A percentile compares a stretch with the other conserved stretches of the same genome.
Evolutionary conservation across 2,888 invertebrate species (phyloP).

Genomic region (Rambutsinella grinnellia): DNA sequence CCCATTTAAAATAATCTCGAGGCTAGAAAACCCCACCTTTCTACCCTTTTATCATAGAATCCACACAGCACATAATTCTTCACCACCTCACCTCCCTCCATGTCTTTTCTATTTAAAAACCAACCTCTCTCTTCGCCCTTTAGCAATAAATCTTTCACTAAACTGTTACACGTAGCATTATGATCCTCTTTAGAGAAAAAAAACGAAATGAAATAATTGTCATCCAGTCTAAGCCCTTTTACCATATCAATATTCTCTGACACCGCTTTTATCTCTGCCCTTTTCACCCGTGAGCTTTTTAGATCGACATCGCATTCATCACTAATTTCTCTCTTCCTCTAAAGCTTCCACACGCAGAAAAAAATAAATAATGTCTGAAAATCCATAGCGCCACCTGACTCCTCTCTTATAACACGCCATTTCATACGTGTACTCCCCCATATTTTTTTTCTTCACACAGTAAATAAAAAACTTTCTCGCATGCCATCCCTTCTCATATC

Average conservation of each 20-base stretch:
- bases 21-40: no score
- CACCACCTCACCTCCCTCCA: no score
- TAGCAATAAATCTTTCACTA: constrained; percentile 55
- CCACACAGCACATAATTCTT: no score
- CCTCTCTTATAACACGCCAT: background rate
- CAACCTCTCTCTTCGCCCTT: no score
- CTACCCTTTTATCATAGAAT: no score
- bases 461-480: constrained; percentile 4
- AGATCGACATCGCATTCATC: background rate
- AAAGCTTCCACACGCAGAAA: background rate
- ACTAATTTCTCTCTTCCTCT: background rate
- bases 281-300: background rate
- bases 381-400: constrained; percentile 42
- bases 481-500: background rate
- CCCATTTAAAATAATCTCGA: no score
- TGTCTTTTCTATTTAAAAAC: no score
- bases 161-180: constrained; percentile 47
- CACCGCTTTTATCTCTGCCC: constrained; percentile 32
- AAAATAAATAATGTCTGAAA: background rate
- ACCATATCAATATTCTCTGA: constrained; percentile 18
- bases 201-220: constrained; percentile 52
- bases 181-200: no score
- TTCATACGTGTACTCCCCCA: background rate
- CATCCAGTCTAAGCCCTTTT: constrained; percentile 35
- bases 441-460: background rate